These are phyloP conservation scores for Acanthosepion esculentum DNA, from an alignment of 2,888 invertebrate genomes.

Conservation along the genomic window DNA sequence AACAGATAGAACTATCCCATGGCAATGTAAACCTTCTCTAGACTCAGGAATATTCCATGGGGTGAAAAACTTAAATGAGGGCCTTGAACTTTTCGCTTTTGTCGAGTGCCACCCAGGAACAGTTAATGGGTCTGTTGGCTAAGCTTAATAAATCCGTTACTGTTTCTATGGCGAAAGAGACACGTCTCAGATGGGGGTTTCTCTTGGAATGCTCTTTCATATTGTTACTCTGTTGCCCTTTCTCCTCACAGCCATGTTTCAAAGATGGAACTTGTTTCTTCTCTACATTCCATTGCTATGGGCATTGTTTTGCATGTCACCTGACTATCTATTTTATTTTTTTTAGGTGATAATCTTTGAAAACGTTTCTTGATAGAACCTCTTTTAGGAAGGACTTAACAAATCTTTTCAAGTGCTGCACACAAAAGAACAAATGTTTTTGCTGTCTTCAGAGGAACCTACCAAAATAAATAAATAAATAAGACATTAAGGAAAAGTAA, in stretches of 20 bases:
- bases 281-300: neutral
- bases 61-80: slow-evolving; percentile 33
- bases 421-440: neutral
- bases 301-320: slow-evolving; percentile 8
- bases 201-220: neutral
- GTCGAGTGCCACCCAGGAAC: neutral
- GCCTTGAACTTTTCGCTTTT: neutral
- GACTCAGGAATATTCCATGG: neutral
- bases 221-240: neutral
- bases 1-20: neutral
- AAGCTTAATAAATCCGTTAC: neutral
- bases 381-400: neutral
- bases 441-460: neutral
- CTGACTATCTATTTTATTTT: neutral
- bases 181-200: neutral
- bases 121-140: slow-evolving; percentile 9
- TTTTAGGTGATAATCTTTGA: neutral
- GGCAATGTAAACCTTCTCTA: neutral
- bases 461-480: neutral
- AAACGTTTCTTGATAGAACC: neutral
- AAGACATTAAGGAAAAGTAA: neutral
- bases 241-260: neutral
- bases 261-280: slow-evolving; percentile 18
- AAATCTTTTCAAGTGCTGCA: neutral
- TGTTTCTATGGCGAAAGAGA: neutral